These are phyloP conservation scores for Proterorhinus semilunaris DNA, from an alignment of 2,113 vertebrate genomes.

Conservation along the genomic window DNA sequence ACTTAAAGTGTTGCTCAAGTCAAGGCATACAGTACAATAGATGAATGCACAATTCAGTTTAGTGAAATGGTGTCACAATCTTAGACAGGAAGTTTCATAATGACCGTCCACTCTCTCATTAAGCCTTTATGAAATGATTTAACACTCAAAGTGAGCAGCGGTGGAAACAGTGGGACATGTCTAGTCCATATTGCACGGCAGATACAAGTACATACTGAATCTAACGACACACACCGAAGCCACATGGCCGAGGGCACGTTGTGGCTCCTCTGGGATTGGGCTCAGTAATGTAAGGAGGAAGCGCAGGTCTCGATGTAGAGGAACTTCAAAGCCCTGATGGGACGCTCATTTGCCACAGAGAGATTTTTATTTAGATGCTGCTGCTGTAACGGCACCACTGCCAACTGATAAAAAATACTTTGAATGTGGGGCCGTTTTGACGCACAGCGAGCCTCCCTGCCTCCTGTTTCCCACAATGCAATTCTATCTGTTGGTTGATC, in stretches of 20 bases:
- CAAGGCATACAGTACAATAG: too few species aligned
- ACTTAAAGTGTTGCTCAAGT: too few species aligned
- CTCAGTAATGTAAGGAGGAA: constrained; percentile 71
- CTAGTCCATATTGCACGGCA: neutral
- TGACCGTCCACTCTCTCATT: too few species aligned
- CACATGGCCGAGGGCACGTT: constrained; percentile 60
- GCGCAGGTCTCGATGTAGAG: constrained; percentile 51
- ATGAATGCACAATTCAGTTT: too few species aligned
- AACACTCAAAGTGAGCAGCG: neutral
- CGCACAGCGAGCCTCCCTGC: constrained; percentile 16
- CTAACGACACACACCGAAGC: neutral
- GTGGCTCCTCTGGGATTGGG: constrained; percentile 56
- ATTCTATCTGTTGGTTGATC: constrained; percentile 19
- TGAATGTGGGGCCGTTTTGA: constrained; percentile 14
- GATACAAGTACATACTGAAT: constrained; percentile 10
- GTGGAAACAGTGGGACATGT: neutral
- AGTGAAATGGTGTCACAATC: too few species aligned
- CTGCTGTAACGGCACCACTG: constrained; percentile 60
- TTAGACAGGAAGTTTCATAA: too few species aligned
- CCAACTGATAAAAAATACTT: constrained; percentile 33
- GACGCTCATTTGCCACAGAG: constrained; percentile 55
- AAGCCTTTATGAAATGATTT: too few species aligned
- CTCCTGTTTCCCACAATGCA: neutral
- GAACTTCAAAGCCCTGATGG: constrained; percentile 70
- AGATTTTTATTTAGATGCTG: constrained; percentile 71